phyloP scores from a whole-genome alignment of 2,888 invertebrate species.

The Panorpa germanica region DNA sequence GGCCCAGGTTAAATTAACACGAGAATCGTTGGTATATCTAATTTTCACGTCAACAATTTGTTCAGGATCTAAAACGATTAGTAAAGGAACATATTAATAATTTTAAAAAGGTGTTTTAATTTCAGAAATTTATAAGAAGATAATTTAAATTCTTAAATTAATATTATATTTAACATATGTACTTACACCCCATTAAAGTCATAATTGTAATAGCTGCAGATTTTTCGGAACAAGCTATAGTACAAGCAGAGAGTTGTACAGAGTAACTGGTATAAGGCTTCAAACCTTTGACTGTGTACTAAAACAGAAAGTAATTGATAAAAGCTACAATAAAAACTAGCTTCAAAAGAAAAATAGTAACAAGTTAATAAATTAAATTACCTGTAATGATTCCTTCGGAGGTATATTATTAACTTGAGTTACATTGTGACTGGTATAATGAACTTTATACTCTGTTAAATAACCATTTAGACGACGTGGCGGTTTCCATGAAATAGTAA shows the following conservation, averaged over 20 bases:
- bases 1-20: slow-evolving; percentile 26
- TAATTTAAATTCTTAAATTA: too few relatives aligned
- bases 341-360: too few relatives aligned
- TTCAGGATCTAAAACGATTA: too few relatives aligned
- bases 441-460: slow-evolving; percentile 41
- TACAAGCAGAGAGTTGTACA: slow-evolving; percentile 23
- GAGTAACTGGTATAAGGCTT: slow-evolving; percentile 20
- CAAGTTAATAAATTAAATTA: too few relatives aligned
- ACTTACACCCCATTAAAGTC: slow-evolving; percentile 26
- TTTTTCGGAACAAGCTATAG: slow-evolving; percentile 18
- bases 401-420: slow-evolving; percentile 18
- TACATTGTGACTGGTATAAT: slow-evolving; percentile 21
- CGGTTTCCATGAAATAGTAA: slow-evolving; percentile 41
- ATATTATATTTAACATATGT: too few relatives aligned
- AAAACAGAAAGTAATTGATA: too few relatives aligned
- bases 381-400: slow-evolving; percentile 16
- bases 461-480: slow-evolving; percentile 48
- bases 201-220: slow-evolving; percentile 17
- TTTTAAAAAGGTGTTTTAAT: too few relatives aligned
- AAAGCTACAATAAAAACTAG: too few relatives aligned
- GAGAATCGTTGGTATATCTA: slow-evolving; percentile 24
- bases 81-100: too few relatives aligned
- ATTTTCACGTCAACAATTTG: too few relatives aligned
- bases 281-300: slow-evolving; percentile 14
- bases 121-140: too few relatives aligned